These are phyloP conservation scores for Solea senegalensis DNA, from an alignment of 2,113 vertebrate species.

Conservation along the genomic window DNA sequence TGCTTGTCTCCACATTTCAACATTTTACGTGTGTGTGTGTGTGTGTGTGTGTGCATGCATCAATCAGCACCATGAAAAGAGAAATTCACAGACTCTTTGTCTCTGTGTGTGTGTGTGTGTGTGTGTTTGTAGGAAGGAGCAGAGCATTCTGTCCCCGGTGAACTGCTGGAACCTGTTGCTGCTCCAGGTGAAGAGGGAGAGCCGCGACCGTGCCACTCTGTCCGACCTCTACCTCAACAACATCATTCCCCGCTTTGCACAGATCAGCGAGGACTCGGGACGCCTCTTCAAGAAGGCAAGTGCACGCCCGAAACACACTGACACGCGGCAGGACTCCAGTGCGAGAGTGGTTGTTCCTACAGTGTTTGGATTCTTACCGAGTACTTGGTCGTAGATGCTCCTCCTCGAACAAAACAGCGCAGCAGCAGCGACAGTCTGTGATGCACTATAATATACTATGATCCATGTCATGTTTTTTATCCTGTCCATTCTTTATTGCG, in stretches of 20 bases:
- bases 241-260: slow-evolving; percentile 96
- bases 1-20: slow-evolving; percentile 1
- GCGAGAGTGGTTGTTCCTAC: not conserved
- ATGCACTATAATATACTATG: not conserved
- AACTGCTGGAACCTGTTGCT: slow-evolving; percentile 98
- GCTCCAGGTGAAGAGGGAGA: slow-evolving; percentile 96
- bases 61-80: slow-evolving; percentile 7
- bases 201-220: slow-evolving; percentile 95
- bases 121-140: slow-evolving; percentile 85
- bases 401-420: not conserved
- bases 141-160: slow-evolving; percentile 93
- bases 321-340: not conserved
- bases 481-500: not conserved
- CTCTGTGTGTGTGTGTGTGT: slow-evolving; percentile 13
- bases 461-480: slow-evolving; percentile 12
- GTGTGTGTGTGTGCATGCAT: not conserved
- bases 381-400: not conserved
- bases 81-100: slow-evolving; percentile 7
- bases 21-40: not conserved
- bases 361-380: not conserved
- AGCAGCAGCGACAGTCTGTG: not conserved
- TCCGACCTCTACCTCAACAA: slow-evolving; percentile 99
- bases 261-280: slow-evolving; percentile 97
- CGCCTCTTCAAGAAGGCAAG: slow-evolving; percentile 97
- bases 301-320: not conserved